Conservation (phyloP, 92 coral and sea anemone genomes). For the Porites divaricata region DNA sequence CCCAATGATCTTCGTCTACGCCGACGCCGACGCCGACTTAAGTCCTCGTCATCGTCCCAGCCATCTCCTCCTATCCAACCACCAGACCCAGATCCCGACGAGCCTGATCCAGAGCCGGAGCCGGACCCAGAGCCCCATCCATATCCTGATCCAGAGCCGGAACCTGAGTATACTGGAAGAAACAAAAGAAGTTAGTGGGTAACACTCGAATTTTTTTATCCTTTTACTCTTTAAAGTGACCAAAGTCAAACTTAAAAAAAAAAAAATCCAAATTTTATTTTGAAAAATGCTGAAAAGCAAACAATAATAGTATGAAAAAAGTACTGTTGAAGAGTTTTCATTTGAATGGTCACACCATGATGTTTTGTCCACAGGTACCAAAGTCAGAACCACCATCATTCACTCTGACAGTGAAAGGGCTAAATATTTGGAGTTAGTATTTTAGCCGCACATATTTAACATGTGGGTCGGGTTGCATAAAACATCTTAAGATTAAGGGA, state of each 20-base stretch:
- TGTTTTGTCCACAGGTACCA: too few species aligned
- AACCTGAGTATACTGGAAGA: not conserved
- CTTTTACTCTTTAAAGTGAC: too few species aligned
- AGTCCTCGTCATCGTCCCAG: slow-evolving; percentile 47
- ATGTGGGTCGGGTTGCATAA: too few species aligned
- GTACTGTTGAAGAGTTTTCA: too few species aligned
- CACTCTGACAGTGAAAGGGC: not conserved
- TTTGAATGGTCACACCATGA: too few species aligned
- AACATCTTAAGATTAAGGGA: too few species aligned
- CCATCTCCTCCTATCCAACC: not conserved
- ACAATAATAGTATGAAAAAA: too few species aligned
- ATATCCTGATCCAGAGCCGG: slow-evolving; percentile 60
- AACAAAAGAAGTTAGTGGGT: not conserved
- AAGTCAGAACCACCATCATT: too few species aligned
- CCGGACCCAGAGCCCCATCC: slow-evolving; percentile 52
- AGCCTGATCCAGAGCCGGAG: slow-evolving; percentile 15
- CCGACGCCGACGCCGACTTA: not conserved
- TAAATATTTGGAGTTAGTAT: not conserved
- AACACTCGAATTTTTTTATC: not conserved
- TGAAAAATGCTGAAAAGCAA: too few species aligned
- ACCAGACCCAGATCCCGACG: slow-evolving; percentile 35
- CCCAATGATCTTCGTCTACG: not conserved
- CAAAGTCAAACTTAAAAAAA: too few species aligned
- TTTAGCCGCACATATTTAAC: too few species aligned
- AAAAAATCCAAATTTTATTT: too few species aligned